These are phyloP conservation scores for Hecatera dysodea DNA, from an alignment of 2,888 invertebrate species.

Conservation along the genomic window DNA sequence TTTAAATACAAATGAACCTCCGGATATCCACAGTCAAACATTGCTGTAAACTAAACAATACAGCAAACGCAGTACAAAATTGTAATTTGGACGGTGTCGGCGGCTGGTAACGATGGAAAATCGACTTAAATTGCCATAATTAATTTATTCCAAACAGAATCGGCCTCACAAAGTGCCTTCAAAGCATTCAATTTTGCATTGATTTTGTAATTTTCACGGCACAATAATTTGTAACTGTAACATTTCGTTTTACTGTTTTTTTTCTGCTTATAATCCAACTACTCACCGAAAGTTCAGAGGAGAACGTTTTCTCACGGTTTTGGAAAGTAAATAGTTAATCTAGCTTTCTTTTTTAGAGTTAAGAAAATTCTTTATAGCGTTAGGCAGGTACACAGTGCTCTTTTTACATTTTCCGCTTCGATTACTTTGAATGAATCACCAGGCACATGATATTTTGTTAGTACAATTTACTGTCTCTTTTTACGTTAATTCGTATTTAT, in stretches of 20 bases:
- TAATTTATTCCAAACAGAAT: slow-evolving; percentile 89
- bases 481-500: slow-evolving; percentile 45
- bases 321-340: slow-evolving; percentile 81
- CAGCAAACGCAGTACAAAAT: slow-evolving; percentile 79
- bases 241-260: slow-evolving; percentile 83
- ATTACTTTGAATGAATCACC: slow-evolving; percentile 47
- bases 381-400: slow-evolving; percentile 54
- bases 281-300: slow-evolving; percentile 73
- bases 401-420: slow-evolving; percentile 66
- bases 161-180: slow-evolving; percentile 82
- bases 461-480: slow-evolving; percentile 31
- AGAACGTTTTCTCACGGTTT: slow-evolving; percentile 87
- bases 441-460: slow-evolving; percentile 44
- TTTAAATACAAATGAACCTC: not conserved
- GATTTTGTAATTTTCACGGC: slow-evolving; percentile 89
- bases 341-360: slow-evolving; percentile 82
- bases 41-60: slow-evolving; percentile 72
- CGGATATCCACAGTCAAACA: slow-evolving; percentile 57
- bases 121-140: slow-evolving; percentile 86
- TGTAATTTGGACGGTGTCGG: slow-evolving; percentile 84
- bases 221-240: slow-evolving; percentile 89
- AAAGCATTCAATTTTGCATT: slow-evolving; percentile 88
- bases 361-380: slow-evolving; percentile 70
- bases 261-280: slow-evolving; percentile 72
- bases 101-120: slow-evolving; percentile 82